These are phyloP conservation scores for Centroberyx gerrardi DNA, from an alignment of 2,797 vertebrate species.

Conservation along the genomic window DNA sequence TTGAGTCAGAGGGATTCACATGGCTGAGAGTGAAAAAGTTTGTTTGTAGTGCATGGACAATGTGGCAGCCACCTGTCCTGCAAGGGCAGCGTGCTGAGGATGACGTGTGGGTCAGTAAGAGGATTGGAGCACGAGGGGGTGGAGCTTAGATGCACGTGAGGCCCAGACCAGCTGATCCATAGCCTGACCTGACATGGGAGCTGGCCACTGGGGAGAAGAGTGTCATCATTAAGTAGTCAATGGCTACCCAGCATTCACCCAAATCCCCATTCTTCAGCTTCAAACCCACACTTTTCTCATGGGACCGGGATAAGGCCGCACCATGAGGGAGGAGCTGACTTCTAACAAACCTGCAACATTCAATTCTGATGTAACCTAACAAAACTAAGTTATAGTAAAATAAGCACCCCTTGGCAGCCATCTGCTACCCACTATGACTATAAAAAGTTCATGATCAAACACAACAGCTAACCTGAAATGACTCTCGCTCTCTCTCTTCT, in stretches of 20 bases:
- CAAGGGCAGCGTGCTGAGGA: slow-evolving; percentile 29
- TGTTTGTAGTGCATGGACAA: slow-evolving; percentile 41
- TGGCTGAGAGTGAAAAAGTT: slow-evolving; percentile 25
- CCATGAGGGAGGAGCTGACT: slow-evolving; percentile 30
- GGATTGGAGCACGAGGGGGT: slow-evolving; percentile 63
- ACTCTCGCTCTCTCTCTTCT: slow-evolving; percentile 1
- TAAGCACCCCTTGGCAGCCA: slow-evolving; percentile 69
- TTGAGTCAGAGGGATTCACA: slow-evolving; percentile 48
- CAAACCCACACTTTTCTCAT: slow-evolving; percentile 15
- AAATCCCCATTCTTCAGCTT: slow-evolving; percentile 38
- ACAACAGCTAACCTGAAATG: slow-evolving; percentile 64
- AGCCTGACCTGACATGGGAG: slow-evolving; percentile 38
- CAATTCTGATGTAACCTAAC: slow-evolving; percentile 36
- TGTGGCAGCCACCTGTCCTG: slow-evolving; percentile 65
- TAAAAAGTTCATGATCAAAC: slow-evolving; percentile 51
- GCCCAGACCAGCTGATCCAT: slow-evolving; percentile 55
- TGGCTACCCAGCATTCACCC: slow-evolving; percentile 21
- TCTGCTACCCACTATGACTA: slow-evolving; percentile 56
- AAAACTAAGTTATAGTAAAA: slow-evolving; percentile 71
- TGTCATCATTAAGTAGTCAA: slow-evolving; percentile 34
- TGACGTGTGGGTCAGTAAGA: slow-evolving; percentile 66
- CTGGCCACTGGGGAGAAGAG: slow-evolving; percentile 16
- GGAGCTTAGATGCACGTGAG: slow-evolving; percentile 46
- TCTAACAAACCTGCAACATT: slow-evolving; percentile 56
- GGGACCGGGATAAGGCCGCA: slow-evolving; percentile 3